Conservation (phyloP, 2,797 vertebrate species). For the Parauchenoglanis punctatus region DNA sequence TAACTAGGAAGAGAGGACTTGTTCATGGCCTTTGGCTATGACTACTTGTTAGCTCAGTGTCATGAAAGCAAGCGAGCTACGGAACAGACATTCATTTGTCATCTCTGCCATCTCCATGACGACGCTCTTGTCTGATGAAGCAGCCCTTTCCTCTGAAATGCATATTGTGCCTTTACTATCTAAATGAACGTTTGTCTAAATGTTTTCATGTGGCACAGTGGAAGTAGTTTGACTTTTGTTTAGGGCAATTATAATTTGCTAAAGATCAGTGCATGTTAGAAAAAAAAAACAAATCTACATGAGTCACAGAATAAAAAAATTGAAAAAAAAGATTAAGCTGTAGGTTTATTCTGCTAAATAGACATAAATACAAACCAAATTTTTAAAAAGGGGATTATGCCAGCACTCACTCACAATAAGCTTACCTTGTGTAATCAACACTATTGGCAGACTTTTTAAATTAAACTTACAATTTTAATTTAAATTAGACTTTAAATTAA, state of each 20-base stretch:
- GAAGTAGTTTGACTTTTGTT: background rate
- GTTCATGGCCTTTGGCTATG: conserved; percentile 61
- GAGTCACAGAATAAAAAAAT: background rate
- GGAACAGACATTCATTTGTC: conserved; percentile 71
- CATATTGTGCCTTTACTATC: conserved; percentile 29
- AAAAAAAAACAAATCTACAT: background rate
- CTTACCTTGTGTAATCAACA: background rate
- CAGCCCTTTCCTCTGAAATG: conserved; percentile 70
- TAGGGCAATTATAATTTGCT: background rate
- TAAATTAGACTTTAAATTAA: background rate
- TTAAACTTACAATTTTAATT: background rate
- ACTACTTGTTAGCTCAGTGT: conserved; percentile 71
- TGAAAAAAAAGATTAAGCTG: background rate
- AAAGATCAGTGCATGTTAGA: background rate
- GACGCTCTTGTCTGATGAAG: conserved; percentile 71
- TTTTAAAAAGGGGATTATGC: no score
- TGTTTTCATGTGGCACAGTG: background rate
- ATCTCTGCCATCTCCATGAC: conserved; percentile 62
- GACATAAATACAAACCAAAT: background rate
- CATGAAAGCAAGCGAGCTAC: conserved; percentile 72
- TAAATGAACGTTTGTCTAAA: conserved; percentile 18
- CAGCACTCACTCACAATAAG: background rate
- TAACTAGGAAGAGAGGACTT: conserved; percentile 63
- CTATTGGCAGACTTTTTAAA: background rate
- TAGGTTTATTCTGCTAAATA: background rate